Evolutionary conservation across 1,140 invertebrate species (phyloP), one percentile per base, ranked within the genome.

Genomic region (Zaprionus ghesquierei): DNA sequence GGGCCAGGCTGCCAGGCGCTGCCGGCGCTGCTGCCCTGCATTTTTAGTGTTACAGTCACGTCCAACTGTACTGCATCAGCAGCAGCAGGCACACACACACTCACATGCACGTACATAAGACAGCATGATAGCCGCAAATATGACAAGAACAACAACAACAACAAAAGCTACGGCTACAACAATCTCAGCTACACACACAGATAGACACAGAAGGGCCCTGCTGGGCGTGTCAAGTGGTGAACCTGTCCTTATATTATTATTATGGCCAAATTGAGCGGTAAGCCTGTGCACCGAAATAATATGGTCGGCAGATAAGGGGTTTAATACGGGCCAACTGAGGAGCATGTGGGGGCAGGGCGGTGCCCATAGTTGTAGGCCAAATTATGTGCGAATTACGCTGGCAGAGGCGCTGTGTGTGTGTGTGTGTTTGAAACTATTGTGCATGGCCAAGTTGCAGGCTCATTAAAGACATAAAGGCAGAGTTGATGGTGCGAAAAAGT

Each of bases 11-110:
- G 18, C 35, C 35, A 15, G 31, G 25, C n/a, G 29, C 31, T 33
- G 31, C 6, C n/a, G 15, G n/a, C 3, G 12, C 35, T 38, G 9
- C 41, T 35, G 62, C 31, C 31, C 56, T 69, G 76, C 80, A 77
- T 70, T 76, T 78, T 87, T 72, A 61, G 61, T 77, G 72, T 70
- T 71, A 68, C 71, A 89, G 84, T 87, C 82, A 87, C 82, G 84
- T 87, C 54, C 84, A 55, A 54, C 22, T 44, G 33, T 33, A 69
- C 51, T 69, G 65, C 71, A 74, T 41, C 70, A 63, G 41, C 53
- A 69, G 25, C 63, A 54, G 5, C 58, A 50, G 12, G 38, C 53
- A 69, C 49, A 54, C 27, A 9, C 31, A 55, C 22, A 51, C 56
- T 38, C 53, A 70, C 23, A 25, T 65, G 50, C 65, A 35, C 29